Base-by-base conservation (phyloP, 2,888 invertebrate species). In the Andrena camellia region DNA sequence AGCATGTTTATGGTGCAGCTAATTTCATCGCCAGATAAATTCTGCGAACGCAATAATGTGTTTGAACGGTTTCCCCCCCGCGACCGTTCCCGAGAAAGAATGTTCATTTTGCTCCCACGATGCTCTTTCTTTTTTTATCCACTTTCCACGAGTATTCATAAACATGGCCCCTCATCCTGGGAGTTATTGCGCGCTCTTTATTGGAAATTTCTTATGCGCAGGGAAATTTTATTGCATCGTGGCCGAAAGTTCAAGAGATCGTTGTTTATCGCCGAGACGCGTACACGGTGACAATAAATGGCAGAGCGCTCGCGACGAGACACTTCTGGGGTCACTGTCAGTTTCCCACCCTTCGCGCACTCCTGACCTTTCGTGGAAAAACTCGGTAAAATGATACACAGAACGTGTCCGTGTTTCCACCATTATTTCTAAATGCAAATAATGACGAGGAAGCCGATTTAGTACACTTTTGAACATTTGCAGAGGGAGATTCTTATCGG, bases 271-370 rank as follows among this genome's bases (percentile, higher is more conserved):
- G 63, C 26, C 35, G 73, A 59, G 64, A 79, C 50, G 23, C 35
- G 35, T 26, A 29, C 31, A 31, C 8, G 7, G 64, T 26, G 64
- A 20, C 68, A 80, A 29, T 57, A 74, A 76, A 57, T 57, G 60
- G 8, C 20, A 33, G 52, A 1, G 31, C 31, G 63, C 10, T 66
- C 42, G 29, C 13, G 13, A 42, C n/a, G 23, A 52, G 70, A 62
- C 60, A 57, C 74, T 74, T 70, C 70, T 59, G 54, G 67, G 81
- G 67, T 82, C 74, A 81, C 60, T 81, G 70, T 29, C 67, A 35
- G 62, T 33, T 57, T 7, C 52, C 33, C 72, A 64, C 48, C 68
- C 78, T 60, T 23, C 52, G 6, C 54, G 48, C 79, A 33, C 60
- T 35, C 23, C 26, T 42, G 73, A 68, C 67, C 62, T 68, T 81